Evolutionary conservation across 2,888 invertebrate genomes (phyloP).

Genomic region (Cataglyphis altisquamis): DNA sequence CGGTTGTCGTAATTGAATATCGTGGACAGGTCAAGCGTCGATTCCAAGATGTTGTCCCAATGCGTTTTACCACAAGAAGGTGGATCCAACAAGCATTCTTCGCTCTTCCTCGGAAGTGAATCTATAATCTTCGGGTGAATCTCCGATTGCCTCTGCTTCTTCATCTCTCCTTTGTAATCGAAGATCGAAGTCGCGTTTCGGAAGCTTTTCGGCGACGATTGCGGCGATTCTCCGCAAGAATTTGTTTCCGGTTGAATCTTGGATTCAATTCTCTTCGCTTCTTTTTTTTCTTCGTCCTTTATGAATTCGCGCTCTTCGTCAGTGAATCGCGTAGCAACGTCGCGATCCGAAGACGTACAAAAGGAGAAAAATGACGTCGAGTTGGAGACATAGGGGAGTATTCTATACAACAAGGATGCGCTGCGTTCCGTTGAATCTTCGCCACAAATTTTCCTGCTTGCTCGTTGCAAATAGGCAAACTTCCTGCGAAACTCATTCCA

Average conservation of each 20-base stretch:
- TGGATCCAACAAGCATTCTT: background rate
- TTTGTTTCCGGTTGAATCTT: constrained; percentile 45
- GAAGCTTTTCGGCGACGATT: constrained; percentile 64
- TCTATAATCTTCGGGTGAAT: background rate
- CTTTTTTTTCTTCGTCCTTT: background rate
- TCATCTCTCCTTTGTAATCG: constrained; percentile 54
- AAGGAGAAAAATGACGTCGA: constrained; percentile 4
- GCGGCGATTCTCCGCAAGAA: constrained; percentile 58
- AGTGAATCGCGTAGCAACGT: background rate
- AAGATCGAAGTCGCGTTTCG: constrained; percentile 62
- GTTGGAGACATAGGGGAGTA: background rate
- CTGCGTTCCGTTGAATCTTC: background rate
- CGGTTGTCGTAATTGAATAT: constrained; percentile 69
- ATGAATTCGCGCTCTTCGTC: constrained; percentile 8
- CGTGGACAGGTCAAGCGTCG: constrained; percentile 56
- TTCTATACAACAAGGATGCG: background rate
- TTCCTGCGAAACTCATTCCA: constrained; percentile 61
- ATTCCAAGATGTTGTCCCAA: constrained; percentile 60
- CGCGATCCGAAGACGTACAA: background rate
- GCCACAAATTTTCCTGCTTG: background rate
- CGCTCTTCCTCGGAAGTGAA: background rate
- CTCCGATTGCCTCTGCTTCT: background rate
- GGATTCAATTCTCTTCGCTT: background rate
- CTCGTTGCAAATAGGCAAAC: constrained; percentile 42
- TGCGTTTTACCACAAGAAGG: constrained; percentile 11